Evolutionary conservation across 2,888 invertebrate species (phyloP), one percentile per base, ranked within the genome.

Genomic region (Itoplectis maculator): DNA sequence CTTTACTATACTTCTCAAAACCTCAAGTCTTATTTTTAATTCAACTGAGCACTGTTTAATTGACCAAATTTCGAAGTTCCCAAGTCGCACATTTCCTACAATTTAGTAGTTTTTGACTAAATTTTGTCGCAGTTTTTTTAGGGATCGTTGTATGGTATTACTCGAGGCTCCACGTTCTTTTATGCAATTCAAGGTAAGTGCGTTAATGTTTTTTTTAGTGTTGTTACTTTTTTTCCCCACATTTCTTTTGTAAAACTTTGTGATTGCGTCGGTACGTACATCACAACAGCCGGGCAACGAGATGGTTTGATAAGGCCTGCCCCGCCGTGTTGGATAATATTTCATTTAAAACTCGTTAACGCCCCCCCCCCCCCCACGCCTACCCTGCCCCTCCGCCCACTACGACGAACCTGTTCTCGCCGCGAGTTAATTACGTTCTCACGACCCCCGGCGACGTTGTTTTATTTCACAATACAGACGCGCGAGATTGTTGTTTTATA

Each of bases 341-440:
- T 73, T 73, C 73, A 73, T 73, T 73, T 73, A 61, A 73, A 73
- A 73, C 73, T 73, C 73, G 61, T 73, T 73, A 73, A 61, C 73
- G 73, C 73, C 40, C 40, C 37, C 61, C n/a, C n/a, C n/a, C n/a
- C n/a, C n/a, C n/a, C n/a, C n/a, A n/a, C n/a, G n/a, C n/a, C n/a
- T n/a, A n/a, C n/a, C n/a, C n/a, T n/a, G n/a, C n/a, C n/a, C n/a
- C n/a, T n/a, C n/a, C n/a, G n/a, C n/a, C n/a, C n/a, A n/a, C n/a
- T n/a, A n/a, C n/a, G 73, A 35, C 45, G 47, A 73, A 47, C 35
- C 61, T 72, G 70, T 72, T 72, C 45, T 37, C 61, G 47, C 49
- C 29, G 73, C 37, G 61, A 73, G 59, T 73, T 73, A 73, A 73
- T 73, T 73, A 61, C 73, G 37, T 73, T 59, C 59, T 42, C 45